Evolutionary conservation across 2,888 invertebrate species (phyloP).

Genomic region (Dugesia japonica): DNA sequence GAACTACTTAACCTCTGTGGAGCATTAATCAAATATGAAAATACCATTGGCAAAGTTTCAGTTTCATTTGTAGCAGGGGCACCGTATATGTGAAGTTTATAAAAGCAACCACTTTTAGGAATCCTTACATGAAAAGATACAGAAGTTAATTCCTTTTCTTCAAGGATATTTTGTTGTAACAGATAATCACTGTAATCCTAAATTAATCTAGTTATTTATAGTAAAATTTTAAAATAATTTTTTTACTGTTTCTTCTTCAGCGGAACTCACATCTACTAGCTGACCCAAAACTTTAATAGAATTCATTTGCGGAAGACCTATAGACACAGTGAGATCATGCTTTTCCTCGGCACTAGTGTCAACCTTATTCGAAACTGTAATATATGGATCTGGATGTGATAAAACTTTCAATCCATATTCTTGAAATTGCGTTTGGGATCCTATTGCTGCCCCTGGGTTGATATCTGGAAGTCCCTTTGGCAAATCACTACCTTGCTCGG

Average conservation of each 20-base stretch:
- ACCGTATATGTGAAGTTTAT: slow-evolving; percentile 27
- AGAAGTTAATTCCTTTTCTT: background rate
- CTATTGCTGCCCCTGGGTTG: background rate
- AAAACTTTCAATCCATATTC: background rate
- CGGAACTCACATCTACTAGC: background rate
- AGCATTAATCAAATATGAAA: slow-evolving; percentile 26
- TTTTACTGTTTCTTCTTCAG: slow-evolving; percentile 1
- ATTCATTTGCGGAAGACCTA: background rate
- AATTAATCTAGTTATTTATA: background rate
- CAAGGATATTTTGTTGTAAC: slow-evolving; percentile 20
- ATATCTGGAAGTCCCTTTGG: background rate
- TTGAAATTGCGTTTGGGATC: slow-evolving; percentile 13
- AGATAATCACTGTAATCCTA: slow-evolving; percentile 23
- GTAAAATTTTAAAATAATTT: background rate
- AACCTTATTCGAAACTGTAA: background rate
- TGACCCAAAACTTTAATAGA: background rate
- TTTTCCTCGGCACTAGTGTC: background rate
- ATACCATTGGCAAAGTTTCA: slow-evolving; percentile 27
- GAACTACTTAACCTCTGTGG: slow-evolving; percentile 12
- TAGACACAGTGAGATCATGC: slow-evolving; percentile 6
- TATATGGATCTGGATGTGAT: slow-evolving; percentile 1
- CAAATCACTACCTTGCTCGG: background rate
- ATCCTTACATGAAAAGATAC: slow-evolving; percentile 17
- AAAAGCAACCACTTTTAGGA: slow-evolving; percentile 23
- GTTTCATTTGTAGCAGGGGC: slow-evolving; percentile 22